Percentiles rank a stretch among this genome's conserved stretches.
Evolutionary conservation across 2,888 invertebrate genomes (phyloP).

Genomic region (Drosophila pseudotalamancana): DNA sequence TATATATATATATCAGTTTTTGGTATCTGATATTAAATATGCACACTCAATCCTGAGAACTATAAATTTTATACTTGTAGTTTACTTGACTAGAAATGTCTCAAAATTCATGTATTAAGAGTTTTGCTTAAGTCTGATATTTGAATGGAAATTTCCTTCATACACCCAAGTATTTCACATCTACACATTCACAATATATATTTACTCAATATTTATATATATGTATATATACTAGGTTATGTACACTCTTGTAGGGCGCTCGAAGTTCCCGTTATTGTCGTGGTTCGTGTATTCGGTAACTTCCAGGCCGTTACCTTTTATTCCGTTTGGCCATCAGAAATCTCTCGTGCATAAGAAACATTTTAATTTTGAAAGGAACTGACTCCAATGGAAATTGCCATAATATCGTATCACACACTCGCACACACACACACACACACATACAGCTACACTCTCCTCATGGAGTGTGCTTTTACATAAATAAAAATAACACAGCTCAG

Average conservation of each 20-base stretch:
- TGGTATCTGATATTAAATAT: too few species aligned
- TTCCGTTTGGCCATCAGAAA: constrained; percentile 70
- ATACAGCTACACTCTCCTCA: constrained; percentile 12
- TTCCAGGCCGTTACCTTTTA: constrained; percentile 78
- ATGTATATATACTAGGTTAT: not conserved
- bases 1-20: too few species aligned
- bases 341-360: constrained; percentile 80
- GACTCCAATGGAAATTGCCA: constrained; percentile 75
- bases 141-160: not conserved
- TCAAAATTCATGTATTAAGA: not conserved
- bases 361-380: constrained; percentile 80
- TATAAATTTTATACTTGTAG: too few species aligned
- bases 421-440: constrained; percentile 39
- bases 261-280: constrained; percentile 49
- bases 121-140: not conserved
- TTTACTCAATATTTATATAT: not conserved
- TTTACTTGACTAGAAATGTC: too few species aligned
- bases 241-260: constrained; percentile 13
- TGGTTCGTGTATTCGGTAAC: constrained; percentile 55
- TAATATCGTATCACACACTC: constrained; percentile 63
- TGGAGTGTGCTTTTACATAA: constrained; percentile 63
- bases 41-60: too few species aligned
- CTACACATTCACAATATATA: not conserved
- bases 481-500: constrained; percentile 73
- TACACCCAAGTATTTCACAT: not conserved